These are phyloP conservation scores for Chloebia gouldiae DNA, from an alignment of 2,113 vertebrate species.

Conservation along the genomic window DNA sequence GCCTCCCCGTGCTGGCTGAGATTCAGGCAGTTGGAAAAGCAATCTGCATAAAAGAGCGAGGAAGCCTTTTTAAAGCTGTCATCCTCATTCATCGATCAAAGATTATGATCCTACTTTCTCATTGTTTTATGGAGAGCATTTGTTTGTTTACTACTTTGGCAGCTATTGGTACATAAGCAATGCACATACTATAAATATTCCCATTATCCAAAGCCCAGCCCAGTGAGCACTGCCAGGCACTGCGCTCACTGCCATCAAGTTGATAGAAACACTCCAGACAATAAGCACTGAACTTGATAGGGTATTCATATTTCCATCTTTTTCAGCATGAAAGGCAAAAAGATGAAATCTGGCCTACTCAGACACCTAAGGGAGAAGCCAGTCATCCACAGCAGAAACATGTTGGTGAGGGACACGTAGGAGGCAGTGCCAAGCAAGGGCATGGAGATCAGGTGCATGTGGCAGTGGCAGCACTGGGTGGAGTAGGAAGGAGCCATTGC, in stretches of 20 bases:
- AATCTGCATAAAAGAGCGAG: slow-evolving; percentile 38
- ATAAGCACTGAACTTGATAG: neutral
- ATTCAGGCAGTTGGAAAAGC: slow-evolving; percentile 29
- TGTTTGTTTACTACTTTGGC: slow-evolving; percentile 66
- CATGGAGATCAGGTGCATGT: neutral
- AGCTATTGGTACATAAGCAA: slow-evolving; percentile 11
- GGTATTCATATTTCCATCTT: neutral
- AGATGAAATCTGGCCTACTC: neutral
- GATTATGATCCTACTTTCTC: slow-evolving; percentile 58
- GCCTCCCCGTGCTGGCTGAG: neutral
- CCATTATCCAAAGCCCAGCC: slow-evolving; percentile 8
- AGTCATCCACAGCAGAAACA: neutral
- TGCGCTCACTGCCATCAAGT: neutral
- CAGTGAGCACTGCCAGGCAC: neutral
- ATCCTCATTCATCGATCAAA: slow-evolving; percentile 48
- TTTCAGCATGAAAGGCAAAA: neutral
- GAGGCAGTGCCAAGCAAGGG: neutral
- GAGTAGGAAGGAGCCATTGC: neutral
- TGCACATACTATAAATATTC: slow-evolving; percentile 47
- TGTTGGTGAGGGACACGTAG: neutral
- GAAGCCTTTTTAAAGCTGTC: slow-evolving; percentile 57
- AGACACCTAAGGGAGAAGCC: neutral
- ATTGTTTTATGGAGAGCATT: slow-evolving; percentile 60
- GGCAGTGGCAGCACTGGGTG: neutral
- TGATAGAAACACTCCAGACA: slow-evolving; percentile 29